phyloP scores from a whole-genome alignment of 2,888 invertebrate genomes.

The Lithophane socia region DNA sequence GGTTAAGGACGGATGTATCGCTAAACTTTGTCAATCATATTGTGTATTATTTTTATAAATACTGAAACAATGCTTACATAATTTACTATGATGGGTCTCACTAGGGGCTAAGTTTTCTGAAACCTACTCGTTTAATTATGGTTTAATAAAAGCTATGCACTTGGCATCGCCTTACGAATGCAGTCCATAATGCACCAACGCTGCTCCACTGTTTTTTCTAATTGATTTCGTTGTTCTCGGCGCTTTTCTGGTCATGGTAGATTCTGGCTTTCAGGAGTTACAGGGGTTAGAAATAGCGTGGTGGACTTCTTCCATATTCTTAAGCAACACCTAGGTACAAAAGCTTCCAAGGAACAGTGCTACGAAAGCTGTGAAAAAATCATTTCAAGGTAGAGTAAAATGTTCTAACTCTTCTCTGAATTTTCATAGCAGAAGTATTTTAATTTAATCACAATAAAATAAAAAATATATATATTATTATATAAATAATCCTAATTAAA shows the following conservation, averaged over 20 bases:
- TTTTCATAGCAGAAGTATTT: neutral
- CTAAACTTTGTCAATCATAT: constrained; percentile 27
- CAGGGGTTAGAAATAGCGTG: neutral
- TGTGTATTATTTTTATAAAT: constrained; percentile 10
- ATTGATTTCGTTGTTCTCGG: neutral
- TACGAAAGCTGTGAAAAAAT: neutral
- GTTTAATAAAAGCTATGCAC: neutral
- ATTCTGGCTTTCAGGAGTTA: neutral
- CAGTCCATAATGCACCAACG: too few relatives aligned
- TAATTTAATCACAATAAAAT: too few relatives aligned
- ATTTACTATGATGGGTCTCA: neutral
- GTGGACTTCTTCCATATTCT: neutral
- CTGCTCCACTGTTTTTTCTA: neutral
- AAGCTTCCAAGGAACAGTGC: neutral
- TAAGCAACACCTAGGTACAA: neutral
- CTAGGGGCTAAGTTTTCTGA: neutral
- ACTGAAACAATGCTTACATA: neutral
- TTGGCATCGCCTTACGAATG: neutral
- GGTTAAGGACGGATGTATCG: constrained; percentile 20
- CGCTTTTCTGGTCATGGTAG: neutral
- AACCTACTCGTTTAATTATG: too few relatives aligned
- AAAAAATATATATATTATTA: too few relatives aligned
- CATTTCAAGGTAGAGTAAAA: neutral
- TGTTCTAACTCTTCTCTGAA: neutral
- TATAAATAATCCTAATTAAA: too few relatives aligned